These are phyloP conservation scores for Erebia epiphron DNA, from an alignment of 2,888 invertebrate species.

Conservation along the genomic window DNA sequence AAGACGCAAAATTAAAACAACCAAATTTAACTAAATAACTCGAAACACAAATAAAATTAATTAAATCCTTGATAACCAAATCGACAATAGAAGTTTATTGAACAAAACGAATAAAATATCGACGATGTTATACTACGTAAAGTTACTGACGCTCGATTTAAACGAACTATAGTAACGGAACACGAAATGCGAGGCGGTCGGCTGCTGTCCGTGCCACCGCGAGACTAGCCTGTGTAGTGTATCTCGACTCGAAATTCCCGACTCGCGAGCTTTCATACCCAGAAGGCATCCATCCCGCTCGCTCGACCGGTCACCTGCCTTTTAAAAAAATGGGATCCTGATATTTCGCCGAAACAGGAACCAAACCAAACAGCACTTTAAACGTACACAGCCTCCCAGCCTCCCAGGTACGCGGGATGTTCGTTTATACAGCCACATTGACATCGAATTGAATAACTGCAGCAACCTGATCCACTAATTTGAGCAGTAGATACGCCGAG, in stretches of 20 bases:
- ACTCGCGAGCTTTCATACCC: constrained; percentile 65
- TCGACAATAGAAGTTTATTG: constrained; percentile 45
- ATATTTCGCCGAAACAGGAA: constrained; percentile 76
- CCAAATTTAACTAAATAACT: constrained; percentile 15
- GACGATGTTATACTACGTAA: constrained; percentile 65
- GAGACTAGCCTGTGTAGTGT: constrained; percentile 50
- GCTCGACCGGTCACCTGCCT: constrained; percentile 71
- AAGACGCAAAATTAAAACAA: constrained; percentile 41
- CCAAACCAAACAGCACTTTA: constrained; percentile 63
- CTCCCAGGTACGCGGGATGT: constrained; percentile 58
- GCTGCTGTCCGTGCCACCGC: constrained; percentile 65
- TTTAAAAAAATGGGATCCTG: constrained; percentile 71
- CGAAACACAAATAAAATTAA: constrained; percentile 24
- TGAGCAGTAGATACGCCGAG: too few species aligned
- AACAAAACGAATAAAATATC: constrained; percentile 25
- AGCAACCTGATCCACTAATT: constrained; percentile 29
- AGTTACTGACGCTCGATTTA: constrained; percentile 66
- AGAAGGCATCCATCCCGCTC: constrained; percentile 64
- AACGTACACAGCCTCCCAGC: constrained; percentile 45
- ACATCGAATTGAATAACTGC: constrained; percentile 35
- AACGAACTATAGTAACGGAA: constrained; percentile 32
- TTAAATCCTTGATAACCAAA: constrained; percentile 27
- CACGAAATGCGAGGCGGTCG: constrained; percentile 56
- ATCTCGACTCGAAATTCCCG: constrained; percentile 45
- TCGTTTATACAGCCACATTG: constrained; percentile 43